A percentile compares a stretch with the other conserved stretches of the same genome.
These are phyloP conservation scores for Cydia strobilella DNA, from an alignment of 1,140 invertebrate species.

Conservation along the genomic window DNA sequence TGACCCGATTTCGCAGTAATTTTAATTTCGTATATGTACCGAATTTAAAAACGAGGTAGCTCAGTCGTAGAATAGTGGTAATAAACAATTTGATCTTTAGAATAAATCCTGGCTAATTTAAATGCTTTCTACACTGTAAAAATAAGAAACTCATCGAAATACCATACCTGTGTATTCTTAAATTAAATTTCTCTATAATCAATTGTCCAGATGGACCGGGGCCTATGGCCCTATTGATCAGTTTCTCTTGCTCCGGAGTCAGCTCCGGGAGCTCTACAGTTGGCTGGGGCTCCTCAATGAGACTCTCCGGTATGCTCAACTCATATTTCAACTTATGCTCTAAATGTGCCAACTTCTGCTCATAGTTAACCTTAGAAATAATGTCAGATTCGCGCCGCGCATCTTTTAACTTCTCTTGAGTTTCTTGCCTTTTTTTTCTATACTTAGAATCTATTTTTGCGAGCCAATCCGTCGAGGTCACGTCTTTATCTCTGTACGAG, in stretches of 20 bases:
- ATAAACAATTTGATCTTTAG: no score
- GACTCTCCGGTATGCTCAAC: conserved; percentile 70
- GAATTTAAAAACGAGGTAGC: no score
- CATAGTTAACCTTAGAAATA: conserved; percentile 72
- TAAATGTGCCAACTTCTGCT: conserved; percentile 68
- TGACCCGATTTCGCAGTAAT: no score
- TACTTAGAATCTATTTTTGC: conserved; percentile 68
- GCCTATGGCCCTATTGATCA: conserved; percentile 77
- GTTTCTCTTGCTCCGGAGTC: conserved; percentile 76
- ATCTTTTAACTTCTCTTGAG: conserved; percentile 65
- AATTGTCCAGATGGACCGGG: conserved; percentile 76
- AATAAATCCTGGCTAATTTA: no score
- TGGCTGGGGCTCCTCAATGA: conserved; percentile 69
- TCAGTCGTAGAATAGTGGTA: no score
- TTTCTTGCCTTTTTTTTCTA: conserved; percentile 64
- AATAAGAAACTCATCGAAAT: not conserved
- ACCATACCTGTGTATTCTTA: conserved; percentile 79
- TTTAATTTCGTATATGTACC: no score
- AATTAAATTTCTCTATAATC: conserved; percentile 82
- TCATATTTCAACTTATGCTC: conserved; percentile 73
- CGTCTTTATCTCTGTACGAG: conserved; percentile 54
- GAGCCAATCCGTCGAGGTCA: conserved; percentile 66
- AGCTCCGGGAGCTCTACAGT: conserved; percentile 76
- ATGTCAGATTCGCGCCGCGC: conserved; percentile 65
- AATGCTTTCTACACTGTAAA: no score